phyloP scores from a whole-genome alignment of 92 coral and sea anemone species.

The Meandrina meandrites region DNA sequence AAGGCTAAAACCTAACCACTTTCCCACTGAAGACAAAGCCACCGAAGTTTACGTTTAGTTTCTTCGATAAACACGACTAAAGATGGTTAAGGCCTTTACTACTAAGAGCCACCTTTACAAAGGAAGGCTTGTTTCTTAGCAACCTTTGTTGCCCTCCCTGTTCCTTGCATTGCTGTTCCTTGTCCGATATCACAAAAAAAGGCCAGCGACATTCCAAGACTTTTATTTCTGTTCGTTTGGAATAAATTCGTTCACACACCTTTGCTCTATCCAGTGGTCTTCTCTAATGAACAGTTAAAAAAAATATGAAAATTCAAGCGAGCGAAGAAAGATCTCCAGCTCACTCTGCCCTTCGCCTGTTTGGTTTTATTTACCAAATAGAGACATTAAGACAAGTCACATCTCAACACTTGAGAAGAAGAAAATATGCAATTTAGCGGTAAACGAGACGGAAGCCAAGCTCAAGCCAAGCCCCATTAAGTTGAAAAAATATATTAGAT shows the following conservation, averaged over 20 bases:
- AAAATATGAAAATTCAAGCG: not conserved
- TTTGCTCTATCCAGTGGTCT: not conserved
- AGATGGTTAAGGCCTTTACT: no score
- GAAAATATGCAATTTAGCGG: not conserved
- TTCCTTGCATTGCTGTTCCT: no score
- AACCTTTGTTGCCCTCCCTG: no score
- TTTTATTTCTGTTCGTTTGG: not conserved
- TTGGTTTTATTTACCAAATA: no score
- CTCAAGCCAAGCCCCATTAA: not conserved
- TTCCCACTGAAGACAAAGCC: no score
- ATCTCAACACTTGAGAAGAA: not conserved
- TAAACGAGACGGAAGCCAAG: not conserved
- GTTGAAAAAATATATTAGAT: constrained; percentile 3
- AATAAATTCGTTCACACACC: not conserved
- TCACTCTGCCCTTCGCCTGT: not conserved
- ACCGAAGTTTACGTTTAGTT: no score
- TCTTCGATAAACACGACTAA: no score
- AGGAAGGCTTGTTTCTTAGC: no score
- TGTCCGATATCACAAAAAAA: not conserved
- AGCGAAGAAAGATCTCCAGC: not conserved
- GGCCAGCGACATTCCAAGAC: not conserved
- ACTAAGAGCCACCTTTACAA: no score
- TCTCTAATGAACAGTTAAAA: not conserved
- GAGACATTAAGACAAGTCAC: no score
- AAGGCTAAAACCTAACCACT: not conserved